phyloP scores from a whole-genome alignment of 2,797 vertebrate genomes.

The Pogoniulus pusillus region DNA sequence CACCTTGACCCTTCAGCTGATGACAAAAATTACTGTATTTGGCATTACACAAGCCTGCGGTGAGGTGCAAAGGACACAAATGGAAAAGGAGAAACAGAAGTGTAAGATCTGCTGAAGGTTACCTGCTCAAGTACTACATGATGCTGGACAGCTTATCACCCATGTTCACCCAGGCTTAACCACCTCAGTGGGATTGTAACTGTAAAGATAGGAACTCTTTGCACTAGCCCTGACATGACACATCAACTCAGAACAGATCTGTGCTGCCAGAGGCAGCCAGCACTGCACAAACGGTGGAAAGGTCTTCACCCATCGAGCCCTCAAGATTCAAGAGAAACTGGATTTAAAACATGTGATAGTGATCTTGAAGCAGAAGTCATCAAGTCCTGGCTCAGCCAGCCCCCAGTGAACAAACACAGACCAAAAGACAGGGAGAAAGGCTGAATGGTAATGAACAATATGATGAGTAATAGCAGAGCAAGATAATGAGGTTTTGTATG shows the following conservation, averaged over 20 bases:
- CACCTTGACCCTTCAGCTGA: neutral
- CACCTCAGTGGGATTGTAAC: fast-evolving
- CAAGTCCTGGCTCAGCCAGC: neutral
- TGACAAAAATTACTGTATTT: neutral
- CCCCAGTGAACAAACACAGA: neutral
- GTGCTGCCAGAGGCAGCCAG: neutral
- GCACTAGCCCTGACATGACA: neutral
- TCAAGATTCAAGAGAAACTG: neutral
- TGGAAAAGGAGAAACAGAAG: neutral
- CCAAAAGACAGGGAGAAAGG: neutral
- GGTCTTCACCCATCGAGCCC: neutral
- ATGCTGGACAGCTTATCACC: neutral
- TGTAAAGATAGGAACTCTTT: neutral
- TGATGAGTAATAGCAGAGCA: neutral
- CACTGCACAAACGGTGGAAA: neutral
- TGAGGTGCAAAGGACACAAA: neutral
- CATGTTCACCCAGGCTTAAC: neutral
- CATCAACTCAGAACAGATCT: neutral
- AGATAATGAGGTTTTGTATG: neutral
- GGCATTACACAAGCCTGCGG: neutral
- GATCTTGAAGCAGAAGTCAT: neutral
- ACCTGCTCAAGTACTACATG: neutral
- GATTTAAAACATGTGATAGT: neutral
- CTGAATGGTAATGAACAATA: neutral
- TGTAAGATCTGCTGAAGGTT: neutral